Base-by-base conservation (phyloP, 2,113 vertebrate species). In the Oostethus manadensis region DNA sequence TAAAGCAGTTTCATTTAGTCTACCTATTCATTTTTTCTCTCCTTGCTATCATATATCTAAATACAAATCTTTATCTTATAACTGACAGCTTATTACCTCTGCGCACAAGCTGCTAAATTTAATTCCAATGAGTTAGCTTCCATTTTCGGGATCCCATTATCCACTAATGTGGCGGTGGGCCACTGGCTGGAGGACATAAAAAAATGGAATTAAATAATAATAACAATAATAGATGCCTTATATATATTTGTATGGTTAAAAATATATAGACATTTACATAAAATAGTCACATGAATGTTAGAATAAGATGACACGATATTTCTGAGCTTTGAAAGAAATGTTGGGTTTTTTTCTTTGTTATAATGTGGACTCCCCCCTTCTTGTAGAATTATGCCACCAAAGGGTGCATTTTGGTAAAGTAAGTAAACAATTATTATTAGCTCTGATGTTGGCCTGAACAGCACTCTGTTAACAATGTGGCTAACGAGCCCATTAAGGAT, bases 41-140 rank as follows among this genome's bases (percentile, higher is more conserved):
- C 56, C 81, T 77, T 81, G 78, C 86, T 84, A 83, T 89, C 87
- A 89, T 90, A 89, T 89, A 90, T 91, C 88, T 88, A 89, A 91
- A 90, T 89, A 88, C 83, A 87, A 88, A 90, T 89, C 88, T 90
- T 89, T 86, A 88, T 86, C 88, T 87, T 88, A 83, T 88, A 90
- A 88, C 85, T 89, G 89, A 90, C 87, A 90, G 88, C 87, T 89
- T 91, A 91, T 90, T 90, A 89, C 88, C 80, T 87, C 88, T 87
- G 87, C 90, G 88, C 89, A 88, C 81, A 82, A 87, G 84, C 85
- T 91, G 90, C 91, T 91, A 90, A 89, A 89, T 90, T 88, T 85
- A 88, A 91, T 89, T 88, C 87, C 84, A 73, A 77, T 76, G 84
- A 89, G 85, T 89, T 89, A 89, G 83, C 80, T 85, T 88, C 87